Evolutionary conservation across 2,888 invertebrate genomes (phyloP).

Genomic region (Polydrusus cervinus): DNA sequence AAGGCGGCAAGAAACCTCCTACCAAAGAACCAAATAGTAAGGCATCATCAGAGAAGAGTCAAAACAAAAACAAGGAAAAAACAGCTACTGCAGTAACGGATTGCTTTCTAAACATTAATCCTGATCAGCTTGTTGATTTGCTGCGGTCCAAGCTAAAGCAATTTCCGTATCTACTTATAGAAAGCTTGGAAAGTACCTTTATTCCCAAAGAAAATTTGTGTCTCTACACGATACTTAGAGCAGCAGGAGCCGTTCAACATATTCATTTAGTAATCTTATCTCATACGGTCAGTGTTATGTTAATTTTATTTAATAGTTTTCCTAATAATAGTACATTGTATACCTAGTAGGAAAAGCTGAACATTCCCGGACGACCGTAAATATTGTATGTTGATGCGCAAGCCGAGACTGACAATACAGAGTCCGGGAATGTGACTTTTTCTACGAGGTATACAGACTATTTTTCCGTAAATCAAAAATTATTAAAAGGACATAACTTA

Average conservation of each 20-base stretch:
- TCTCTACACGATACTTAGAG: constrained; percentile 62
- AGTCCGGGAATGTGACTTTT: too few relatives aligned
- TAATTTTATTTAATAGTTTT: neutral
- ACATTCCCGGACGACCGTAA: too few relatives aligned
- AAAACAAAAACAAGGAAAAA: constrained; percentile 44
- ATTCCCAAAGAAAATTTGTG: constrained; percentile 60
- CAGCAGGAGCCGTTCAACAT: constrained; percentile 63
- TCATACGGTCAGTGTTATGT: constrained; percentile 47
- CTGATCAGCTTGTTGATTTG: constrained; percentile 60
- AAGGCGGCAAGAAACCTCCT: constrained; percentile 45
- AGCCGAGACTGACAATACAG: too few relatives aligned
- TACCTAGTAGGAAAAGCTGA: too few relatives aligned
- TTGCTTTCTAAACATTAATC: constrained; percentile 62
- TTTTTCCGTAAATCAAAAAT: too few relatives aligned
- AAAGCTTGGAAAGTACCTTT: constrained; percentile 66
- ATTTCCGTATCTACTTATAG: constrained; percentile 62
- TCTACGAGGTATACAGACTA: too few relatives aligned
- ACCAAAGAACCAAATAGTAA: constrained; percentile 44
- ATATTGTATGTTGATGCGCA: too few relatives aligned
- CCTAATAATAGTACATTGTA: too few relatives aligned
- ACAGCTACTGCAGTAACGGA: constrained; percentile 42
- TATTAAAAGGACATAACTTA: too few relatives aligned
- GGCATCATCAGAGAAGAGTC: constrained; percentile 50
- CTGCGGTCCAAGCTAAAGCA: constrained; percentile 58
- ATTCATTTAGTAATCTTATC: constrained; percentile 63